phyloP scores from a whole-genome alignment of 2,888 invertebrate species.

The Callyntrura guangdongensis region DNA sequence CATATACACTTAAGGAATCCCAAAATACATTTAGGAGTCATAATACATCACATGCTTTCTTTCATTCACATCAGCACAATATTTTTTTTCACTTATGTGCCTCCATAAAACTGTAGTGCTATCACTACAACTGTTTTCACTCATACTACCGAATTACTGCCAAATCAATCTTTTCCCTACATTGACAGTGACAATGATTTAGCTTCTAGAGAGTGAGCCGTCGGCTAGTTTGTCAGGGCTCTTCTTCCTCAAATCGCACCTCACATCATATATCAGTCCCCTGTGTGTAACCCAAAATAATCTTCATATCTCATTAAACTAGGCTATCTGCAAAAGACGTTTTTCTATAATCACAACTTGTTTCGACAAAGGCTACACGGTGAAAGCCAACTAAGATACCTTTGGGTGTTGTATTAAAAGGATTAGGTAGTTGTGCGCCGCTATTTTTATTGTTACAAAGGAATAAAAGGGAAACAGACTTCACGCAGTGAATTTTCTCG shows the following conservation, averaged over 20 bases:
- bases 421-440: too few species aligned
- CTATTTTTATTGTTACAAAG: too few species aligned
- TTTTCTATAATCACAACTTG: too few species aligned
- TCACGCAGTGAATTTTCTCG: neutral
- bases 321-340: too few species aligned
- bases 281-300: neutral
- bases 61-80: too few species aligned
- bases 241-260: neutral
- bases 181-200: constrained; percentile 35
- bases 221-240: neutral
- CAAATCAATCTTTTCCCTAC: neutral
- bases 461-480: neutral
- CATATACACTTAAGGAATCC: neutral
- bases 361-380: too few species aligned
- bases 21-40: neutral
- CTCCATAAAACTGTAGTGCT: too few species aligned
- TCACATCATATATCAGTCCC: neutral
- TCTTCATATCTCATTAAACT: neutral
- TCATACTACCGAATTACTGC: neutral
- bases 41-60: too few species aligned
- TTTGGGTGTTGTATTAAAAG: too few species aligned
- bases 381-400: too few species aligned
- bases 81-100: too few species aligned
- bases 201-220: neutral
- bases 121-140: neutral